Conservation (phyloP, 2,113 vertebrate species). For the Pao palembangensis region DNA sequence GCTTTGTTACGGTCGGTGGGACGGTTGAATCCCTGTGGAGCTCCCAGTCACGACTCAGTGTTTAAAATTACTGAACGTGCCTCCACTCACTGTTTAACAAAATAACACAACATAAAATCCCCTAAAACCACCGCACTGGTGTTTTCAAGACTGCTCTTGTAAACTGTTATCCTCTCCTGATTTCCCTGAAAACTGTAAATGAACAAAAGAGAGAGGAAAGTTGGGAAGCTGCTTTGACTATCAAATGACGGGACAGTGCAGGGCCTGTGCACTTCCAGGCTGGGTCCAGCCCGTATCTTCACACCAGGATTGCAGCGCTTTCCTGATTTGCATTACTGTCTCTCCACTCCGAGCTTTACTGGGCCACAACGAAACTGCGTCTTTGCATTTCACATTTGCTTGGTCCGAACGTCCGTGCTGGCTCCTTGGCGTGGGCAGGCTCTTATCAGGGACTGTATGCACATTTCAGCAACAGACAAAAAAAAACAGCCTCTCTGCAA, state of each 20-base stretch:
- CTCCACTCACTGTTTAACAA: no score
- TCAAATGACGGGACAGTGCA: conserved; percentile 68
- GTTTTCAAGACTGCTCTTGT: no score
- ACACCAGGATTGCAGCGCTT: conserved; percentile 57
- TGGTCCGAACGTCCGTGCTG: conserved; percentile 57
- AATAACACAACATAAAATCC: no score
- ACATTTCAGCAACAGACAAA: conserved; percentile 57
- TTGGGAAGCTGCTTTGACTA: conserved; percentile 69
- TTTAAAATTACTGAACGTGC: no score
- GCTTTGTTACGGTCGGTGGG: no score
- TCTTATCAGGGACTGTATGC: conserved; percentile 54
- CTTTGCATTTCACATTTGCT: conserved; percentile 74
- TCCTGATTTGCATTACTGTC: conserved; percentile 73
- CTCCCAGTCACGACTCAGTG: no score
- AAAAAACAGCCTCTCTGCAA: conserved; percentile 4
- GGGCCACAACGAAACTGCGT: conserved; percentile 64
- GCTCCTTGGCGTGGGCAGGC: conserved; percentile 40
- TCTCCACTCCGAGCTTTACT: conserved; percentile 50
- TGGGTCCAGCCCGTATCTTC: conserved; percentile 57
- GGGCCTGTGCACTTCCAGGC: conserved; percentile 41
- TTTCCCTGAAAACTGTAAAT: conserved; percentile 77
- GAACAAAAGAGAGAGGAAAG: conserved; percentile 70
- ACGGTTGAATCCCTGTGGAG: no score
- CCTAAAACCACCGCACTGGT: no score
- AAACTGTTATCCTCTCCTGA: conserved; percentile 39